Evolutionary conservation across 2,113 vertebrate genomes (phyloP), one percentile per base, ranked within the genome.

Genomic region (Pygoscelis antarcticus): DNA sequence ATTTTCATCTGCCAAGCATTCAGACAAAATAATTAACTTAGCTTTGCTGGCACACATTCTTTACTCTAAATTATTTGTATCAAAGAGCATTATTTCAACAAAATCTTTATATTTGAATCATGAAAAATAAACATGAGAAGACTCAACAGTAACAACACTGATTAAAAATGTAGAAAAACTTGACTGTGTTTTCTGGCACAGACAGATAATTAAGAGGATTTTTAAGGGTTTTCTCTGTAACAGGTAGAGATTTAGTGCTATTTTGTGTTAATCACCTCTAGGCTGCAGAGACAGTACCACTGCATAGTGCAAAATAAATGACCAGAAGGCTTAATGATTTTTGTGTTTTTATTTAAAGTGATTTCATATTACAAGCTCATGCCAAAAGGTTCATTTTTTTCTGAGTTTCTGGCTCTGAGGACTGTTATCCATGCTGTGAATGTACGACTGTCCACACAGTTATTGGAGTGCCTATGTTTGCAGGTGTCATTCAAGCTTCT

Each of bases 11-110:
- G 87, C 96, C 95, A 97, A 44, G 84, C 91, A 64, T 80, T 97
- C 94, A 98, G 93, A 98, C 93, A 96, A 98, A 98, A 97, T 97
- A 98, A 98, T 98, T 98, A 98, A 98, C 86, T 94, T 91, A 95
- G 93, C 32, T 96, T 90, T 97, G 62, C 96, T 96, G 96, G 96
- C 94, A 96, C 55, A 61, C 93, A 95, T 95, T 93, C 96, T 97
- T 97, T 85, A 70, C 49, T 97, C 92, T 96, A 94, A 97, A 97
- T 97, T 83, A 97, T 98, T 97, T 95, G 96, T 97, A 92, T 93
- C 91, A 96, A 95, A 96, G 92, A 96, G 47, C 36, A n/a, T 40
- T 89, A 81, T 97, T 93, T 95, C 97, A 93, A 90, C 96, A 96
- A 98, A 98, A 98, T 96, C 95, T 94, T 95, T 94, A 89, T 86